Conservation (phyloP, 2,888 invertebrate species). For the Cyclophora albipunctata region DNA sequence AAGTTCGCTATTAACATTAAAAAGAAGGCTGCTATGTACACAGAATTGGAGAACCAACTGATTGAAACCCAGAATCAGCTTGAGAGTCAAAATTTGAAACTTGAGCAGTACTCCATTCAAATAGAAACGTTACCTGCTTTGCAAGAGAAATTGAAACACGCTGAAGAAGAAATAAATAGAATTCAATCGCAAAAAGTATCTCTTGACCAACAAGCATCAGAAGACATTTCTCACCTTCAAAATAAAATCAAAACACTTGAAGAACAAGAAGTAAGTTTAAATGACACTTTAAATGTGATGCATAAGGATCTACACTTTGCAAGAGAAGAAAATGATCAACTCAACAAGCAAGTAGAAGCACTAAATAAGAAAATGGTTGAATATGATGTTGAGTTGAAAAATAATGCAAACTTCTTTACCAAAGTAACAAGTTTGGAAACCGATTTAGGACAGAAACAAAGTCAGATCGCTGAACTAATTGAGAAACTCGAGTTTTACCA, state of each 20-base stretch:
- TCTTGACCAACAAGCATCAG: conserved; percentile 43
- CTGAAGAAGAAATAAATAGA: conserved; percentile 55
- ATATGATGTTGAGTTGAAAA: conserved; percentile 59
- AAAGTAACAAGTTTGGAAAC: conserved; percentile 54
- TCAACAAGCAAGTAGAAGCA: conserved; percentile 44
- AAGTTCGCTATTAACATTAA: conserved; percentile 85
- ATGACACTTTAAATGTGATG: conserved; percentile 33
- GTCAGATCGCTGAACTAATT: conserved; percentile 45
- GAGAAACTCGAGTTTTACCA: conserved; percentile 47
- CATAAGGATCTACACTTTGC: conserved; percentile 39
- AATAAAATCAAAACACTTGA: conserved; percentile 36
- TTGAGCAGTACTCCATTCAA: conserved; percentile 51
- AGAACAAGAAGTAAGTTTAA: conserved; percentile 33
- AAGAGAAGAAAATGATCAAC: conserved; percentile 39
- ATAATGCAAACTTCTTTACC: conserved; percentile 50
- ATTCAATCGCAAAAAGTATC: conserved; percentile 40
- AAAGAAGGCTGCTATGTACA: conserved; percentile 79
- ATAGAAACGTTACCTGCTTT: conserved; percentile 49
- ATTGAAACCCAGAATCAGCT: conserved; percentile 49
- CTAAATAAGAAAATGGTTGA: conserved; percentile 58
- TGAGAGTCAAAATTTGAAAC: conserved; percentile 39
- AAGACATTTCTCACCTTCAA: conserved; percentile 36
- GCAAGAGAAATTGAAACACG: conserved; percentile 54
- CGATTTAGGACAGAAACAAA: conserved; percentile 53
- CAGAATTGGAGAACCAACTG: conserved; percentile 77